These are phyloP conservation scores for Epistrophe eligans DNA, from an alignment of 2,888 invertebrate genomes.

Conservation along the genomic window DNA sequence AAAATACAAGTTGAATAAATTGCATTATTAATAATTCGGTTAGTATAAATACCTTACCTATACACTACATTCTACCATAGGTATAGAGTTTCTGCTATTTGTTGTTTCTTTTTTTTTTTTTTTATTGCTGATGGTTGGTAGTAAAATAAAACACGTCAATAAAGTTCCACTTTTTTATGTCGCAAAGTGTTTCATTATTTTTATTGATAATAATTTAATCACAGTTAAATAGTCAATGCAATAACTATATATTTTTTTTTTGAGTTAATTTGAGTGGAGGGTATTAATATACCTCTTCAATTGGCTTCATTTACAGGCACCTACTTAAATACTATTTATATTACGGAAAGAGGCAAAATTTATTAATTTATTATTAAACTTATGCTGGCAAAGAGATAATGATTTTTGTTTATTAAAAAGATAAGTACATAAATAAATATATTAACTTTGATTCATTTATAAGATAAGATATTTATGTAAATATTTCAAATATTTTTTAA, in stretches of 20 bases:
- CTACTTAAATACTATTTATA: background rate
- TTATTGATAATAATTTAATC: constrained; percentile 35
- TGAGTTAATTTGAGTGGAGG: background rate
- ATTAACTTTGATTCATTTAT: too few species aligned
- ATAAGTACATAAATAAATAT: background rate
- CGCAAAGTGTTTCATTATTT: constrained; percentile 37
- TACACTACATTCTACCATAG: background rate
- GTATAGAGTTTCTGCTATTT: background rate
- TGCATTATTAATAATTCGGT: constrained; percentile 34
- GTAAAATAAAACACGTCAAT: constrained; percentile 17
- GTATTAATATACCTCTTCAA: background rate
- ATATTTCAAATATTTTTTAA: too few species aligned
- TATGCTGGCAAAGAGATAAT: background rate
- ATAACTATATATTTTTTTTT: background rate
- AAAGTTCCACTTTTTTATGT: background rate
- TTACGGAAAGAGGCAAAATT: background rate
- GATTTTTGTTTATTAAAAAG: background rate
- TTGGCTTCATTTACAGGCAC: background rate
- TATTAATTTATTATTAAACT: constrained; percentile 2
- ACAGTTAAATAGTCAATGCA: background rate
- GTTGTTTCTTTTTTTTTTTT: background rate
- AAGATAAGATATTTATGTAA: too few species aligned
- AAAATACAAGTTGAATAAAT: constrained; percentile 7
- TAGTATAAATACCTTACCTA: background rate
- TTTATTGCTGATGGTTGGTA: background rate